Percentiles rank a stretch among this genome's conserved stretches.
Evolutionary conservation across 2,797 vertebrate species (phyloP).

Genomic region (Thalassophryne amazonica): DNA sequence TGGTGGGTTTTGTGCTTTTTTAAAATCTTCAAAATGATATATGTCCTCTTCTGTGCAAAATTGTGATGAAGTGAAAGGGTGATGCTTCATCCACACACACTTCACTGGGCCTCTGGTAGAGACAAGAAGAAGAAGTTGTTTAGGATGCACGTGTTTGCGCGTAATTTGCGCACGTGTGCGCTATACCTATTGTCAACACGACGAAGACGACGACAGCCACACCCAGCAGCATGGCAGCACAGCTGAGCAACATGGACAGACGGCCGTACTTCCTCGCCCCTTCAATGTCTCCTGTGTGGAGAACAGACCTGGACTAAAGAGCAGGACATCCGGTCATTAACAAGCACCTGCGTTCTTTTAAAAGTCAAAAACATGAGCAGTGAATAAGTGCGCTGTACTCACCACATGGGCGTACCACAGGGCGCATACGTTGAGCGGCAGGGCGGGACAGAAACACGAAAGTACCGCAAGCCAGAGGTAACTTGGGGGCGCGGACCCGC

Average conservation of each 20-base stretch:
- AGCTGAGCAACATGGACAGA: conserved; percentile 83
- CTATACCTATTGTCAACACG: conserved; percentile 69
- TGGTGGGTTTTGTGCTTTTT: conserved; percentile 56
- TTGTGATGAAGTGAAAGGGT: conserved; percentile 25
- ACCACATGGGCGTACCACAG: conserved; percentile 93
- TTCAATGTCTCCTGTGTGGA: conserved; percentile 83
- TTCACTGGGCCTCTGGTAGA: conserved; percentile 45
- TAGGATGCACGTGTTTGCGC: not conserved
- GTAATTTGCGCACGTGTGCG: not conserved
- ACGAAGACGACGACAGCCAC: conserved; percentile 84
- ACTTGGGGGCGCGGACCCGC: conserved; percentile 60
- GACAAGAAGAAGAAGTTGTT: conserved; percentile 12
- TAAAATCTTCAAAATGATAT: conserved; percentile 20
- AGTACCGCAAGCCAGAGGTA: conserved; percentile 88
- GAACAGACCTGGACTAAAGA: conserved; percentile 84
- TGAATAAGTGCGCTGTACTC: conserved; percentile 45
- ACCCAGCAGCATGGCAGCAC: conserved; percentile 82
- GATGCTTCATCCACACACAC: conserved; percentile 7
- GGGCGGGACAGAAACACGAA: conserved; percentile 90
- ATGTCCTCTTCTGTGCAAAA: conserved; percentile 46
- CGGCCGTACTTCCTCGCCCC: conserved; percentile 84
- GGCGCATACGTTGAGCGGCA: conserved; percentile 88
- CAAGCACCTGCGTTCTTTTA: too few species aligned
- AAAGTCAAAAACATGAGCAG: not conserved
- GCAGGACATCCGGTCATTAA: not conserved